A percentile compares a stretch with the other conserved stretches of the same genome.
Evolutionary conservation across 1,140 invertebrate genomes (phyloP).

Genomic region (Philotrypesis tridentata): DNA sequence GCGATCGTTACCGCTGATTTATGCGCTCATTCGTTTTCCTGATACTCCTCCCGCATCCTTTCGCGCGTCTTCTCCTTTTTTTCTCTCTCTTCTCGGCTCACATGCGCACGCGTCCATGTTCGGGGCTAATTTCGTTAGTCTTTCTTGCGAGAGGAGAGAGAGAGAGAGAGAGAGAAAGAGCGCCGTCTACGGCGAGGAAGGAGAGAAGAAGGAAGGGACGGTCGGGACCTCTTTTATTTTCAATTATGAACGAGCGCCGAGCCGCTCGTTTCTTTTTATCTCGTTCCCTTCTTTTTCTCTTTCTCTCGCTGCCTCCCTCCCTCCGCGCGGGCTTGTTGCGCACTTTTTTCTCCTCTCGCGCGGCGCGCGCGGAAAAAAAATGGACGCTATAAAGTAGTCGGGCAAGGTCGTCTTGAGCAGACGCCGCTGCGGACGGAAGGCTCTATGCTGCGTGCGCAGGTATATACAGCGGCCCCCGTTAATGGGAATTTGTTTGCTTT

Average conservation of each 20-base stretch:
- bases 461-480: neutral
- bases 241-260: constrained; percentile 8
- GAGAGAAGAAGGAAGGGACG: neutral
- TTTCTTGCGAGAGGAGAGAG: neutral
- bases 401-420: constrained; percentile 8
- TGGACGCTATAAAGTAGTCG: constrained; percentile 15
- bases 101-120: neutral
- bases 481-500: neutral
- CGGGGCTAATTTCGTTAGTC: constrained; percentile 11
- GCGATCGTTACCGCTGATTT: constrained; percentile 61
- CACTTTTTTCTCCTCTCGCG: neutral
- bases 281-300: neutral
- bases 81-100: neutral
- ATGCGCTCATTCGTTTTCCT: constrained; percentile 60
- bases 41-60: constrained; percentile 43
- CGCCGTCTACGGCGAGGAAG: neutral
- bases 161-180: neutral
- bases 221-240: constrained; percentile 17
- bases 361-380: constrained; percentile 2
- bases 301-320: neutral
- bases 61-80: constrained; percentile 19
- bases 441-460: neutral
- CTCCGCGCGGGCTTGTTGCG: neutral
- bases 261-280: neutral
- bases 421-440: neutral